Evolutionary conservation across 2,888 invertebrate genomes (phyloP), one percentile per base, ranked within the genome.

Genomic region (Podotricha telesiphe): DNA sequence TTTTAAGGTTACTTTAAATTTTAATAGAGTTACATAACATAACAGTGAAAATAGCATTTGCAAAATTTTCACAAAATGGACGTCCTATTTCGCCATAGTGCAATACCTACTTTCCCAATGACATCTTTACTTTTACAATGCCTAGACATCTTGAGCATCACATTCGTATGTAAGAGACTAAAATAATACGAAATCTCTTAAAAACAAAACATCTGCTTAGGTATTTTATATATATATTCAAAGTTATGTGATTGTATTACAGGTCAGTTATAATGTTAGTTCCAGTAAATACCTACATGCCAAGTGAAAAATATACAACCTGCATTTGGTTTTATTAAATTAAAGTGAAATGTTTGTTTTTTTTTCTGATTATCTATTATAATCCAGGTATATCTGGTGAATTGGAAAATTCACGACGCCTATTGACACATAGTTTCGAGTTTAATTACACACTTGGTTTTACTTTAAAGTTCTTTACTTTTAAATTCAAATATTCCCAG

Each of bases 61-160:
- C 67, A 51, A 69, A 70, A 67, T 69, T 69, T 72, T 67, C 62
- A 73, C 75, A 76, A 76, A 72, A 76, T 75, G 74, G 74, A 74
- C 73, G 74, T 68, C 69, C 70, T 40, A 67, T 66, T 70, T 70
- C 65, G 58, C 59, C 15, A 47, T 72, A 64, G 63, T 67, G 73
- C 70, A 72, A 71, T 67, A 68, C 22, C 67, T 51, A 50, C 55
- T 45, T 53, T 53, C 8, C 17, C n/a, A 53, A 62, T 62, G 48
- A 37, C 19, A 47, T 67, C 53, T 67, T 67, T 47, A 47, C 17
- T 51, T 61, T 53, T 7, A 51, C 19, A 47, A 19, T 50, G 20
- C 34, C 62, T 62, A 15, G 13, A 15, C 8, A 2, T 34, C 19
- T 34, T 62, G 5, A 37, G 50, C 7, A 7, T 34, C 19, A 0